Evolutionary conservation across 1,140 invertebrate genomes (phyloP).

Genomic region (Hycleus cichorii): DNA sequence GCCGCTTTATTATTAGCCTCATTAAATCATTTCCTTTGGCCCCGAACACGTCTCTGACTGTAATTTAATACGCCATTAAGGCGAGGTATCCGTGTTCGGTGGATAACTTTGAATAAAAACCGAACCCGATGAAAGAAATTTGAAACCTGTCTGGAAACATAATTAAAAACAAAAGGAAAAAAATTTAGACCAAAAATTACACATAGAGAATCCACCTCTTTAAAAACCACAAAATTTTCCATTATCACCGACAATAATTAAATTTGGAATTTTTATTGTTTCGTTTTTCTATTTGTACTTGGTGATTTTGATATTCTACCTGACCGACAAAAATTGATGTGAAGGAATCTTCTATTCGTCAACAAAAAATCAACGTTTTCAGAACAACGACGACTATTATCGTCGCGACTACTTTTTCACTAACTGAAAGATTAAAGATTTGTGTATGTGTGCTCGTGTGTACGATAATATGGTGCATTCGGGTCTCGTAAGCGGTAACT

Average conservation of each 20-base stretch:
- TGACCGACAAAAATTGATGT: no score
- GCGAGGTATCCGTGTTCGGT: constrained; percentile 14
- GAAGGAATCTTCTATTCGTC: no score
- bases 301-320: no score
- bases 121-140: constrained; percentile 23
- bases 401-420: constrained; percentile 13
- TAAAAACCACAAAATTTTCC: no score
- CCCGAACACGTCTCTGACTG: constrained; percentile 11
- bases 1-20: constrained; percentile 11
- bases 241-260: no score
- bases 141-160: constrained; percentile 26
- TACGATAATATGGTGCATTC: no score
- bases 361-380: neutral
- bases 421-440: neutral
- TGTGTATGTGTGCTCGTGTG: no score
- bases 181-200: no score
- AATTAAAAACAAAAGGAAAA: constrained; percentile 12
- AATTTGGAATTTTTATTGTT: no score
- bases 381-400: constrained; percentile 7
- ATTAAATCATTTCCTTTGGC: constrained; percentile 22
- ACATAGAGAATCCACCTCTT: no score
- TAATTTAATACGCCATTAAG: constrained; percentile 26
- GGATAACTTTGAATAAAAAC: constrained; percentile 17
- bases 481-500: constrained; percentile 3
- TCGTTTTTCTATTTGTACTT: no score